Evolutionary conservation across 1,140 invertebrate species (phyloP).

Genomic region (Lordiphosa stackelbergi): DNA sequence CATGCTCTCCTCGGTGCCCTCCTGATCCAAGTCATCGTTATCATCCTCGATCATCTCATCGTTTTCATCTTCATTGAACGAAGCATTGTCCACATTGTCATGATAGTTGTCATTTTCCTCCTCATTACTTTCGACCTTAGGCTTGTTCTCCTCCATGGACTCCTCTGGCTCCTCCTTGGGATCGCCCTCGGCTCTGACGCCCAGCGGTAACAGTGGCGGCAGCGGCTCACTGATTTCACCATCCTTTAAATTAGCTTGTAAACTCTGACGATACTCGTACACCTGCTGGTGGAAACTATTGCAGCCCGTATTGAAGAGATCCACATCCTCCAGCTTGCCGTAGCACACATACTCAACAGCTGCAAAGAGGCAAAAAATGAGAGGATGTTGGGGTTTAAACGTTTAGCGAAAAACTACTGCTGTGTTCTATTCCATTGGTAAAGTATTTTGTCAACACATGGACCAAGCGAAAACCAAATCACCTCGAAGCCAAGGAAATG

Average conservation of each 20-base stretch:
- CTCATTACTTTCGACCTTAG: neutral
- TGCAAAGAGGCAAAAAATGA: slow-evolving; percentile 42
- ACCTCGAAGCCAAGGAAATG: slow-evolving; percentile 70
- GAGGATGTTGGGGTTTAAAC: slow-evolving; percentile 24
- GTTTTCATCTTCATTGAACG: slow-evolving; percentile 19
- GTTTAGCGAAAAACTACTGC: slow-evolving; percentile 61
- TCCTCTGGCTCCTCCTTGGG: slow-evolving; percentile 56
- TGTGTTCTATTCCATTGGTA: slow-evolving; percentile 71
- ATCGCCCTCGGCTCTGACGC: slow-evolving; percentile 53
- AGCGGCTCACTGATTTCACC: slow-evolving; percentile 53
- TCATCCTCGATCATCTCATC: slow-evolving; percentile 25
- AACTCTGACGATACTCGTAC: slow-evolving; percentile 70
- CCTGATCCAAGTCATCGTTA: slow-evolving; percentile 25
- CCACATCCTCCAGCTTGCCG: slow-evolving; percentile 70
- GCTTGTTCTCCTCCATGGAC: neutral
- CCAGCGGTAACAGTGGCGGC: slow-evolving; percentile 57
- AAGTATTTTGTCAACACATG: slow-evolving; percentile 72
- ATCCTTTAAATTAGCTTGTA: slow-evolving; percentile 67
- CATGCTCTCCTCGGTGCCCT: slow-evolving; percentile 67
- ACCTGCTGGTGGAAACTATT: slow-evolving; percentile 73
- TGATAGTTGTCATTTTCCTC: slow-evolving; percentile 21
- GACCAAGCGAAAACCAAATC: slow-evolving; percentile 51
- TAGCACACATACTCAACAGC: slow-evolving; percentile 73
- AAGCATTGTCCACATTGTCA: too few species aligned
- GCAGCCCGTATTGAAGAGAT: slow-evolving; percentile 64